phyloP scores from a whole-genome alignment of 2,888 invertebrate genomes.

The Polydrusus cervinus region DNA sequence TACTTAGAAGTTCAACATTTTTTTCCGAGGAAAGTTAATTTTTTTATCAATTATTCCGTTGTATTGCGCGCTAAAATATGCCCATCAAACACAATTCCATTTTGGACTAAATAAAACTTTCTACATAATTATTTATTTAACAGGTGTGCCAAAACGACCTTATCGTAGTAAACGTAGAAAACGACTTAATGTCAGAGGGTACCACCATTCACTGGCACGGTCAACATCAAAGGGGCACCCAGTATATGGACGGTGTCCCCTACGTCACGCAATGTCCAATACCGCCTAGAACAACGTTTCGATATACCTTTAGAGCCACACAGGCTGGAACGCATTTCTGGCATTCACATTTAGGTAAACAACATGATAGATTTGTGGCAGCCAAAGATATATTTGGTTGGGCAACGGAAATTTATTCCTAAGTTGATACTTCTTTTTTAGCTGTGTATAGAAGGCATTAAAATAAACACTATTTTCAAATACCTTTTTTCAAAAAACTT shows the following conservation, averaged over 20 bases:
- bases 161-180: conserved; percentile 87
- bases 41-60: too few species aligned
- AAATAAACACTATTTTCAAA: too few species aligned
- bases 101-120: too few species aligned
- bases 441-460: too few species aligned
- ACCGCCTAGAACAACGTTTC: conserved; percentile 81
- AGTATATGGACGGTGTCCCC: conserved; percentile 93
- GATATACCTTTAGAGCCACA: conserved; percentile 83
- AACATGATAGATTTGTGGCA: background rate
- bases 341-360: conserved; percentile 81
- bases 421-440: too few species aligned
- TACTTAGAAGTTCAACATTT: too few species aligned
- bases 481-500: too few species aligned
- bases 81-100: too few species aligned
- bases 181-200: conserved; percentile 84
- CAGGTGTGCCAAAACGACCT: conserved; percentile 91
- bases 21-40: too few species aligned
- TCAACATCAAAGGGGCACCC: conserved; percentile 83
- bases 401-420: too few species aligned
- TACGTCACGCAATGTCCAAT: conserved; percentile 91
- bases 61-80: too few species aligned
- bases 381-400: too few species aligned
- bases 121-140: background rate
- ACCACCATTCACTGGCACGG: conserved; percentile 96
- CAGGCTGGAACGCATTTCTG: conserved; percentile 90